A percentile compares a stretch with the other conserved stretches of the same genome.
Conservation (phyloP, 2,113 vertebrate species). For the Scomber japonicus region DNA sequence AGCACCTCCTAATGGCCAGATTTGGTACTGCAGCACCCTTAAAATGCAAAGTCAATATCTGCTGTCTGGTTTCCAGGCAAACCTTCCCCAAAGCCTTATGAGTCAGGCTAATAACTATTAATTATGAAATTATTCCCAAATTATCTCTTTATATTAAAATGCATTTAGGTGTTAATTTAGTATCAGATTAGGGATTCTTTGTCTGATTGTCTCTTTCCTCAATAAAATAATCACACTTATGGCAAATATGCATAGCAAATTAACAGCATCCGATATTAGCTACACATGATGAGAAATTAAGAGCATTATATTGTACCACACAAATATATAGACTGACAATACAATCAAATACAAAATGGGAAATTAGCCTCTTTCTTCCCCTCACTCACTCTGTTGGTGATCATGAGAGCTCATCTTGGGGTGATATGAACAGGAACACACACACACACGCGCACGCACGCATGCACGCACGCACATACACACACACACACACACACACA, state of each 20-base stretch:
- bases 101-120: conserved; percentile 56
- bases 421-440: conserved; percentile 1
- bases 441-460: not conserved
- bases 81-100: conserved; percentile 10
- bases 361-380: conserved; percentile 10
- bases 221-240: conserved; percentile 48
- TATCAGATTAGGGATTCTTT: conserved; percentile 30
- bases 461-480: conserved; percentile 9
- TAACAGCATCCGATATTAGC: conserved; percentile 52
- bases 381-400: conserved; percentile 18
- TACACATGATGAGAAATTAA: conserved; percentile 52
- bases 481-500: not conserved
- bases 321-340: conserved; percentile 61
- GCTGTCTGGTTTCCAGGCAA: conserved; percentile 4
- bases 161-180: conserved; percentile 59
- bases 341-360: conserved; percentile 58
- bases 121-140: conserved; percentile 48
- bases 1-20: conserved; percentile 76
- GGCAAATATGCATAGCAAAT: conserved; percentile 59
- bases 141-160: conserved; percentile 59
- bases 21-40: conserved; percentile 64
- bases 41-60: not conserved
- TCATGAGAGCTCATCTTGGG: conserved; percentile 24
- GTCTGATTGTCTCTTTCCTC: conserved; percentile 28
- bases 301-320: conserved; percentile 36